Base-by-base conservation (phyloP, 2,888 invertebrate genomes). In the Lasioglossum lativentre region DNA sequence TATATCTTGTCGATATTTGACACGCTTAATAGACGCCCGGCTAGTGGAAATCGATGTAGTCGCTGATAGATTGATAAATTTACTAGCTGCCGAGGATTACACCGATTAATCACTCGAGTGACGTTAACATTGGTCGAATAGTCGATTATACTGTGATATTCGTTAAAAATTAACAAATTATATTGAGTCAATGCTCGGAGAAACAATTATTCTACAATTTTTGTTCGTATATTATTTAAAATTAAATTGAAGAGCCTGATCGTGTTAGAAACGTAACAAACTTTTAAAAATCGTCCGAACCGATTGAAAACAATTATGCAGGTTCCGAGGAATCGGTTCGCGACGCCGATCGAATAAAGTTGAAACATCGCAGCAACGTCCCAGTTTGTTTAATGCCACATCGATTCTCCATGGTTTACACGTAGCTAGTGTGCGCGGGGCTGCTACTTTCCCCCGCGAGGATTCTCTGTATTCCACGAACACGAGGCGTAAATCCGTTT, bases 401-500 rank as follows among this genome's bases (percentile, higher is more conserved):
- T 52, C 80, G 80, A 80, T 75, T 40, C 80, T 27, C 23, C 63
- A 47, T 12, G 47, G 30, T 63, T 73, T 73, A 75, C 73, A 80
- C 75, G 73, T 19, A 66, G 66, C n/a, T 47, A 56, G 66, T 73
- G 73, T 23, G 77, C 56, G 45, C 56, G 71, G 45, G 72, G 47
- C 75, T 75, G 68, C 76, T 70, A n/a, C 59, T 77, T 73, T 52
- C 42, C 68, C 38, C 63, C 47, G 47, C 52, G 23, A 30, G 56
- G 40, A 70, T 75, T 73, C 82, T 79, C 75, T 71, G 79, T 70
- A 85, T 76, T 82, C 80, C 42, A 63, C 68, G 75, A 59, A 80
- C 86, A 73, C 76, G 78, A 76, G 68, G 68, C 82, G 85, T 76
- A 88, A 87, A 88, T 88, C 85, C 83, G 81, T 81, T 85, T 88